phyloP scores from a whole-genome alignment of 2,888 invertebrate genomes.

The Dyspetes luteomarginatus region DNA sequence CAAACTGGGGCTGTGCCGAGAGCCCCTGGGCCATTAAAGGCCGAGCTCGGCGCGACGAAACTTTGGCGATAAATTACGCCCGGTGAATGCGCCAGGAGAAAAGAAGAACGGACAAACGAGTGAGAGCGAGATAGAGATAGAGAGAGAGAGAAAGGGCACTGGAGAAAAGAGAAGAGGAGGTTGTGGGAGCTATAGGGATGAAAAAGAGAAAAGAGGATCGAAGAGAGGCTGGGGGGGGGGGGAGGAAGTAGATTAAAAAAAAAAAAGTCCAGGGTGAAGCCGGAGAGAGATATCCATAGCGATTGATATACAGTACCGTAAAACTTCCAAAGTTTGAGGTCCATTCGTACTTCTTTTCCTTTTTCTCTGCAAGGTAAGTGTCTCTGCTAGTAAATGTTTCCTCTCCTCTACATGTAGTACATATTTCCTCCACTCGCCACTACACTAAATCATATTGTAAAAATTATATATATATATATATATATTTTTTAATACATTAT shows the following conservation, averaged over 20 bases:
- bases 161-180: constrained; percentile 36
- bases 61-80: constrained; percentile 71
- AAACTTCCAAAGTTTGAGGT: constrained; percentile 59
- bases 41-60: constrained; percentile 67
- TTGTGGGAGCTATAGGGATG: constrained; percentile 41
- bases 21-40: constrained; percentile 69
- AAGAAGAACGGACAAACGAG: constrained; percentile 51
- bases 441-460: too few species aligned
- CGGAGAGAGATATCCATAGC: constrained; percentile 54
- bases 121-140: constrained; percentile 16
- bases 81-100: constrained; percentile 65
- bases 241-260: constrained; percentile 28
- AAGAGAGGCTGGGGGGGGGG: constrained; percentile 12
- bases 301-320: constrained; percentile 61
- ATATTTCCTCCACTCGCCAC: too few species aligned
- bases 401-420: too few species aligned
- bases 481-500: too few species aligned
- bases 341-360: constrained; percentile 50
- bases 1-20: constrained; percentile 48
- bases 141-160: constrained; percentile 27
- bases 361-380: neutral
- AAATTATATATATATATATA: too few species aligned
- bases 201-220: constrained; percentile 47
- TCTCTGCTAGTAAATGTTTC: too few species aligned
- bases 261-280: constrained; percentile 41